Evolutionary conservation across 2,888 invertebrate genomes (phyloP), one percentile per base, ranked within the genome.

Genomic region (Girardia tigrina): DNA sequence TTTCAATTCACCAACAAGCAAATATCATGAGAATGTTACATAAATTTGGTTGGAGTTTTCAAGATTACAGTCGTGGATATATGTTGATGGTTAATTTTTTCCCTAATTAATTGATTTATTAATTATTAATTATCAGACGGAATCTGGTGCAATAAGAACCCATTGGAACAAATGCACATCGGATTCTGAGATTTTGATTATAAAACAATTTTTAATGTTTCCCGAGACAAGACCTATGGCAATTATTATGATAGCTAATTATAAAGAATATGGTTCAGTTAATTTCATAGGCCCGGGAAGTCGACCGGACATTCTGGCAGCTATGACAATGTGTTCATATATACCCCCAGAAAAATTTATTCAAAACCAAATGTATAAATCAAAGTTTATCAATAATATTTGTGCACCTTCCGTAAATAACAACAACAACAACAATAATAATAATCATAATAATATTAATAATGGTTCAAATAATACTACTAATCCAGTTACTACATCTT

Each of bases 171-270:
- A 91, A 83, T 90, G 90, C 83, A 90, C 90, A 80, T 88, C 89
- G 81, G 90, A 92, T 84, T 92, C 93, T 86, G 92, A 93, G 87
- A 90, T 90, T 83, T 88, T 92, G 86, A 91, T 92, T 80, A 87
- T 93, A 79, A 91, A 92, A 84, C 92, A 93, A 86, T 92, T 93
- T 84, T 88, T 92, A 81, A 88, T 91, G 81, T 90, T 92, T 81
- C 90, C 90, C 81, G 91, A 91, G 87, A 92, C 92, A 78, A 88
- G 91, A 84, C 90, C 90, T 79, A 88, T 90, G 81, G 89, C 90
- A 36, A 36, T 36, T 36, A 36, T 36, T 12, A 36, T 36, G 36
- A 36, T 36, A 12, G 16, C 36, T 12, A 36, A 36, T 36, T 36
- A 36, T 36, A 36, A 36, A 36, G 36, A 36, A 16, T 36, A 36